These are phyloP conservation scores for Onychomys arenicola DNA, from an alignment of 2,797 vertebrate species.

Conservation along the genomic window DNA sequence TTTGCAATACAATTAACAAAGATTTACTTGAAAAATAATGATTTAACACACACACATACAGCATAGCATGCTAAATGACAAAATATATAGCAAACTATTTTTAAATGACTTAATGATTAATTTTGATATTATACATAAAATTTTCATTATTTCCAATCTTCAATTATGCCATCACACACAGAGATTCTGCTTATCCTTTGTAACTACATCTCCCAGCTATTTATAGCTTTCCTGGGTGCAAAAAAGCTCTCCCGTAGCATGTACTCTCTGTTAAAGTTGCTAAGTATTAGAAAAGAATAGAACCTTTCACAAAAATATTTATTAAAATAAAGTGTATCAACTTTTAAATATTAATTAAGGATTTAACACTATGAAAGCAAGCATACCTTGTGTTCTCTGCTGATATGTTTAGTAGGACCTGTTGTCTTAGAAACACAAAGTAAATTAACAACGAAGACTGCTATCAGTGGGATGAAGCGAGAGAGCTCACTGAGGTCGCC, in stretches of 20 bases:
- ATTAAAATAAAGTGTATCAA: conserved; percentile 28
- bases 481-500: not conserved
- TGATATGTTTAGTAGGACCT: not conserved
- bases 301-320: conserved; percentile 34
- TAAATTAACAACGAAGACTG: conserved; percentile 36
- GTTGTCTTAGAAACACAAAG: conserved; percentile 48
- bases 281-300: conserved; percentile 31
- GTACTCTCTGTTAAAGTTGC: conserved; percentile 48
- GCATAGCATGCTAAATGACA: conserved; percentile 47
- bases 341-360: conserved; percentile 39
- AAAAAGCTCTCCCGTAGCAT: conserved; percentile 31
- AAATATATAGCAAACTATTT: conserved; percentile 29
- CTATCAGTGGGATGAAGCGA: not conserved
- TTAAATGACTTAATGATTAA: conserved; percentile 31
- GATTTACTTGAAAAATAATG: conserved; percentile 30
- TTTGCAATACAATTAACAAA: not conserved
- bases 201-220: not conserved
- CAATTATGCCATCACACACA: not conserved
- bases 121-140: not conserved
- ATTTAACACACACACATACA: not conserved
- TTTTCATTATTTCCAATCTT: conserved; percentile 21
- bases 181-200: conserved; percentile 21
- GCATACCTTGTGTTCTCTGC: not conserved
- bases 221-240: conserved; percentile 16
- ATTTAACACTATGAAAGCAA: conserved; percentile 48